Percentiles rank a stretch among this genome's conserved stretches.
Evolutionary conservation across 2,113 vertebrate genomes (phyloP).

Genomic region (Lampris megalopsis): DNA sequence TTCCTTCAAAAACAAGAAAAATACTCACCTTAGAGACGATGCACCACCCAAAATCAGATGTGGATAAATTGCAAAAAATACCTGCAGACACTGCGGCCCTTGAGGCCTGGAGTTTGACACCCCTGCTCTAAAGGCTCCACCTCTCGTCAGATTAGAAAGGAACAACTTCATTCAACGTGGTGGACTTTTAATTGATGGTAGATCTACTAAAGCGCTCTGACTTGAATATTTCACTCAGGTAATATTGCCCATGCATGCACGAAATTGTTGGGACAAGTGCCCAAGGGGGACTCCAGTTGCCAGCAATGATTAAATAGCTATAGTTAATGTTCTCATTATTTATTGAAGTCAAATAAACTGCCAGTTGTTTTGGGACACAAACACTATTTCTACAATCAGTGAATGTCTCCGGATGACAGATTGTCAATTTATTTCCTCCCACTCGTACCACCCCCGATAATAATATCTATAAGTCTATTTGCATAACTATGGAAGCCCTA

Average conservation of each 20-base stretch:
- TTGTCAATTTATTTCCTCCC: too few relatives aligned
- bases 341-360: neutral
- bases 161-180: neutral
- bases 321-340: slow-evolving; percentile 5
- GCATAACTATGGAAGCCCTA: too few relatives aligned
- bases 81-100: too few relatives aligned
- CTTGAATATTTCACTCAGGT: slow-evolving; percentile 5
- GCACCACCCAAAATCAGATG: too few relatives aligned
- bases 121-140: slow-evolving; percentile 8
- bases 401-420: too few relatives aligned
- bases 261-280: neutral
- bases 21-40: too few relatives aligned
- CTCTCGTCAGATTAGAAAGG: slow-evolving; percentile 13
- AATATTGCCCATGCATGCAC: slow-evolving; percentile 9
- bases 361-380: neutral
- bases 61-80: too few relatives aligned
- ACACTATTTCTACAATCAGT: too few relatives aligned
- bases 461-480: too few relatives aligned
- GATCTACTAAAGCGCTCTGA: slow-evolving; percentile 18
- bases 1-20: too few relatives aligned
- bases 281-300: neutral
- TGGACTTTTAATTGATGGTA: slow-evolving; percentile 24
- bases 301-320: neutral
- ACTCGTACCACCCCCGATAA: too few relatives aligned
- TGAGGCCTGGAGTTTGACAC: neutral